Conservation (phyloP, 2,888 invertebrate genomes). For the Coremacera marginata region DNA sequence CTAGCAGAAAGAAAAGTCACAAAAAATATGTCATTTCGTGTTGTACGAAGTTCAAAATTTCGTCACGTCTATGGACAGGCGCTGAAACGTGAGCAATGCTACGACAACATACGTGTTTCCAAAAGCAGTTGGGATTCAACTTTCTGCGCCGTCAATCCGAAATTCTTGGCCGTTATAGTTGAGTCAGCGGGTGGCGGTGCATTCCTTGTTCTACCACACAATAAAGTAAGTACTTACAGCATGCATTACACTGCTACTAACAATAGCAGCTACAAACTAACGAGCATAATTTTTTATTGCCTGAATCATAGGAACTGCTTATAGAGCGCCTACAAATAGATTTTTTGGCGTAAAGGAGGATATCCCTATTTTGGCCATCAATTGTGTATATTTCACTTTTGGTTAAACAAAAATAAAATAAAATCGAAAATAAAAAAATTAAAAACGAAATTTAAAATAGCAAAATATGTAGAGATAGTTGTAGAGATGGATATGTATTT, state of each 20-base stretch:
- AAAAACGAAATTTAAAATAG: conserved; percentile 26
- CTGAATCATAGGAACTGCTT: not conserved
- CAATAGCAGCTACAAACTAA: too few species aligned
- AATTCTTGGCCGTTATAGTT: conserved; percentile 96
- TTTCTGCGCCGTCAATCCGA: conserved; percentile 98
- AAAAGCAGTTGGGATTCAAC: conserved; percentile 99
- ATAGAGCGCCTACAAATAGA: not conserved
- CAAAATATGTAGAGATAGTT: not conserved
- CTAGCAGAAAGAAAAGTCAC: conserved; percentile 37
- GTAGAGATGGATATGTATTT: not conserved
- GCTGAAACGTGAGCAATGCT: conserved; percentile 95
- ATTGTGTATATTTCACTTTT: conserved; percentile 12
- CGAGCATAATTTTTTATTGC: not conserved
- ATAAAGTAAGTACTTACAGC: conserved; percentile 76
- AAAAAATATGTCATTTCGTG: conserved; percentile 92
- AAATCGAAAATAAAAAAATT: not conserved
- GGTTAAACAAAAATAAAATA: conserved; percentile 15
- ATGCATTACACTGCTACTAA: not conserved
- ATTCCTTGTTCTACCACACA: conserved; percentile 93
- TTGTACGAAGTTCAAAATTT: conserved; percentile 97
- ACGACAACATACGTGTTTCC: conserved; percentile 96
- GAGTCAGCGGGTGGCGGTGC: conserved; percentile 97
- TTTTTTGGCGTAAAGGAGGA: conserved; percentile 15
- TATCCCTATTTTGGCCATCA: conserved; percentile 39
- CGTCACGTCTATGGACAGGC: conserved; percentile 92